phyloP scores from a whole-genome alignment of 2,113 vertebrate species.

The Psittacara wagleri region DNA sequence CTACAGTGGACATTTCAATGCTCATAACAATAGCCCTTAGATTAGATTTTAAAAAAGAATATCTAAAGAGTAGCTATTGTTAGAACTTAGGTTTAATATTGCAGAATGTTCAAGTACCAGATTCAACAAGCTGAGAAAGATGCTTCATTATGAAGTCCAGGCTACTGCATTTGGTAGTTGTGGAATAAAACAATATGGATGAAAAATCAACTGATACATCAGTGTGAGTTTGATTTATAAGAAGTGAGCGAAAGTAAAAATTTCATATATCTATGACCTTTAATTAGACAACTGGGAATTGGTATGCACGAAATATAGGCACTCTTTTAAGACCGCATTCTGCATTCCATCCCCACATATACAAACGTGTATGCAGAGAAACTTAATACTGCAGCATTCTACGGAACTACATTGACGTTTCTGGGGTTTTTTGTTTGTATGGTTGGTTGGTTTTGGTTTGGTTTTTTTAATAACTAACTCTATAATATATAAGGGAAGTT shows the following conservation, averaged over 20 bases:
- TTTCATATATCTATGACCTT: neutral
- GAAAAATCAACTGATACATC: neutral
- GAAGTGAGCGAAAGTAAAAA: neutral
- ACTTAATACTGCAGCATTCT: neutral
- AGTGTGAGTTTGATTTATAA: neutral
- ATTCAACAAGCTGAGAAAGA: neutral
- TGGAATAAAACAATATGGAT: neutral
- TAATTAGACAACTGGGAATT: neutral
- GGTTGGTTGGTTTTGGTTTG: neutral
- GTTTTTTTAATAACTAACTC: neutral
- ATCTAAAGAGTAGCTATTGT: neutral
- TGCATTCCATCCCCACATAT: neutral
- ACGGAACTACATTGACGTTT: neutral
- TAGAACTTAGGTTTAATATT: neutral
- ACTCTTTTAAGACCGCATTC: neutral
- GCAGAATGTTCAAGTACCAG: neutral
- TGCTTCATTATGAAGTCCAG: neutral
- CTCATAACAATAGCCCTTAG: neutral
- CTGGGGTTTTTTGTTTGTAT: neutral
- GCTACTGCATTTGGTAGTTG: neutral
- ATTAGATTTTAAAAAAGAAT: neutral
- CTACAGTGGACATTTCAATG: neutral
- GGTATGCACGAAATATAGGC: neutral
- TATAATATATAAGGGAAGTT: neutral
- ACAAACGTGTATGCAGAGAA: fast-evolving